Conservation (phyloP, 2,113 vertebrate genomes). For the Zootoca vivipara region DNA sequence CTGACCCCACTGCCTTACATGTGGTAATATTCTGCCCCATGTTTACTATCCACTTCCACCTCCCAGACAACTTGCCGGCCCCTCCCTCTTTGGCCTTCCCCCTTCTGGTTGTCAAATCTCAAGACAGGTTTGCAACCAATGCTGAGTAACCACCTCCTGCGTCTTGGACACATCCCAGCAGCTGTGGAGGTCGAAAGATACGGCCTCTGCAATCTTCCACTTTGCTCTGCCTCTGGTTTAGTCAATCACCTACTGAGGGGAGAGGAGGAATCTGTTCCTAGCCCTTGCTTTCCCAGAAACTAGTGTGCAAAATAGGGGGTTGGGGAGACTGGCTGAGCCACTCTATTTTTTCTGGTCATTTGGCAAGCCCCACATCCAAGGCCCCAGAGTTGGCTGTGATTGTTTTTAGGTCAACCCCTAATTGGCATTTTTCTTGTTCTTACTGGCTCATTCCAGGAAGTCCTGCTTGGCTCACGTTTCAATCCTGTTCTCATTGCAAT, state of each 20-base stretch:
- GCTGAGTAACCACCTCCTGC: not conserved
- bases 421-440: conserved; percentile 47
- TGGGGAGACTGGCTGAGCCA: not conserved
- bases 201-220: not conserved
- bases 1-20: not conserved
- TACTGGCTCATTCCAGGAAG: conserved; percentile 47
- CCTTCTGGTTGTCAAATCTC: not conserved
- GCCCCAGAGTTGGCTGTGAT: not conserved
- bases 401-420: conserved; percentile 13
- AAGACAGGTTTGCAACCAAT: not conserved
- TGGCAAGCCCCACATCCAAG: not conserved
- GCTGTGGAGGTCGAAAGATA: not conserved
- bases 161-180: not conserved
- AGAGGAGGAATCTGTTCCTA: not conserved
- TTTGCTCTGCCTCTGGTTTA: not conserved
- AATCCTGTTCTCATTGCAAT: conserved; percentile 65
- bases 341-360: not conserved
- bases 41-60: not conserved
- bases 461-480: conserved; percentile 66
- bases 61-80: not conserved
- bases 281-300: not conserved
- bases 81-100: not conserved
- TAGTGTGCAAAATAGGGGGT: not conserved
- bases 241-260: not conserved
- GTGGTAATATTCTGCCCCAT: not conserved